Evolutionary conservation across 2,888 invertebrate species (phyloP), one percentile per base, ranked within the genome.

Genomic region (Magallana nippona): DNA sequence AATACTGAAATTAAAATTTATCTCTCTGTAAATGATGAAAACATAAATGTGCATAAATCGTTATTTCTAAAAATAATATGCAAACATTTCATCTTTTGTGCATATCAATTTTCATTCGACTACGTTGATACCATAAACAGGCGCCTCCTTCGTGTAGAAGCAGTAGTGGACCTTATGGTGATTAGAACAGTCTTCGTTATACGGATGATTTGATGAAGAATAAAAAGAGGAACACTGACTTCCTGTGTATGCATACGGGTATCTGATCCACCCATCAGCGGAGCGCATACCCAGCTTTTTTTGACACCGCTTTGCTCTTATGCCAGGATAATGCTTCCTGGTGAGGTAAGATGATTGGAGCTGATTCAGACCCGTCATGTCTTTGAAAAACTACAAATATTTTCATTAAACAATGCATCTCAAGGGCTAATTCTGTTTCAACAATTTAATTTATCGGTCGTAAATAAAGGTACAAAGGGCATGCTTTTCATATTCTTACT

Each of bases 261-360:
- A 71, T 32, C 32, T 71, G 32, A 71, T 27, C 71, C 71, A 71
- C 27, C 32, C 71, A 2, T 71, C 71, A 71, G 22, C 32, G 32
- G 22, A 71, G 22, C 71, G 71, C 71, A 71, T 71, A 11, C 71
- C 71, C 22, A 71, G 15, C 71, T 32, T 32, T 27, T 71, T 71
- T 32, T 71, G 71, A 27, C 71, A 71, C 32, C 32, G 32, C 71
- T 27, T 71, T 27, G 71, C 32, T 13, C 71, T 71, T 2, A 27
- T 22, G 5, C 32, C 71, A 27, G 71, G 71, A 27, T 71, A 71
- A 71, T 5, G 71, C 15, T 71, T 71, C 71, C 32, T 71, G 71
- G 13, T 71, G 27, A 27, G 71, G 71, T 71, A 71, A 15, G 32
- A 71, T 71, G 22, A 71, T 71, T 5, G 71, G 71, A 22, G 22